Percentiles rank a stretch among this genome's conserved stretches.
phyloP scores from a whole-genome alignment of 2,113 vertebrate species.

The Apus apus region DNA sequence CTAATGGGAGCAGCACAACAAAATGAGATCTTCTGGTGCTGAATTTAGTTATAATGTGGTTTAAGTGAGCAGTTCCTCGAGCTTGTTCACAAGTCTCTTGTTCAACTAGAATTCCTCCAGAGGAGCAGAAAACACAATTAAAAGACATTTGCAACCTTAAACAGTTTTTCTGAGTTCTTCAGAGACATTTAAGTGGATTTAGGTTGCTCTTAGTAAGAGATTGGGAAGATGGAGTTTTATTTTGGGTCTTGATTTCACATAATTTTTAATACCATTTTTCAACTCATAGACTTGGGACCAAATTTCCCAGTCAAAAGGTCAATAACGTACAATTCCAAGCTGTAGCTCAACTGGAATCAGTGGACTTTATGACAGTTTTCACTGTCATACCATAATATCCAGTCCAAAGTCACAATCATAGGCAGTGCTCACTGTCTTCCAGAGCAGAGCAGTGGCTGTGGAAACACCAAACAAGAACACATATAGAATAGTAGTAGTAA shows the following conservation, averaged over 20 bases:
- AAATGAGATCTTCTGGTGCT: slow-evolving; percentile 53
- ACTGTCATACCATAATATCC: background rate
- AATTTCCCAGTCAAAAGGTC: background rate
- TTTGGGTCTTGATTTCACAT: background rate
- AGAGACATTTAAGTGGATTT: background rate
- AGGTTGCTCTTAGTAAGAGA: background rate
- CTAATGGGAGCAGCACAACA: background rate
- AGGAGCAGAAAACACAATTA: slow-evolving; percentile 36
- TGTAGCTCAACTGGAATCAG: background rate
- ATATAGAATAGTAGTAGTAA: background rate
- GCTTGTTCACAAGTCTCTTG: slow-evolving; percentile 22
- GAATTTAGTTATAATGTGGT: slow-evolving; percentile 43
- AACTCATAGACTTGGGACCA: background rate
- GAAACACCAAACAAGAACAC: background rate
- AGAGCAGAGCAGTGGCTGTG: background rate
- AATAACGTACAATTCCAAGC: background rate
- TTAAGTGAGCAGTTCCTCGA: slow-evolving; percentile 17
- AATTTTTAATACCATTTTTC: background rate
- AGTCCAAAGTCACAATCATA: background rate
- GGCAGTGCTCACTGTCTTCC: background rate
- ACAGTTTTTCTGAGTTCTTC: background rate
- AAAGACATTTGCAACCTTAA: slow-evolving; percentile 22
- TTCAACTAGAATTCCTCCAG: slow-evolving; percentile 28
- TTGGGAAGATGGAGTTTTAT: background rate
- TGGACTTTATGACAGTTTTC: background rate